Conservation (phyloP, 2,113 vertebrate genomes). For the Cnemophilus loriae region DNA sequence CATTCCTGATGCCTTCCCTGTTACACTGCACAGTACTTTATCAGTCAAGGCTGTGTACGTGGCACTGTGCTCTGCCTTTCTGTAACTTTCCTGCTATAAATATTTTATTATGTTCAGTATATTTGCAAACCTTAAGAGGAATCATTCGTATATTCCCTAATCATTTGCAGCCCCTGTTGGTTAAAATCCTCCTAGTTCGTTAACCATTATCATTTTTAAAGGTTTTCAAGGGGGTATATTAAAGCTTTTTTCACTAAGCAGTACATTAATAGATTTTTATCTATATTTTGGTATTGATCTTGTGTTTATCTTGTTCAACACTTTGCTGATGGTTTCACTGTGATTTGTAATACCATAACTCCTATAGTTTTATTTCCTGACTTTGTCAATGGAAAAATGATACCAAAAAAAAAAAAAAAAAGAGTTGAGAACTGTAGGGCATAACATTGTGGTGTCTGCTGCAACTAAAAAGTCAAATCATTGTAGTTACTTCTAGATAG, state of each 20-base stretch:
- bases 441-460: neutral
- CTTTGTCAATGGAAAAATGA: neutral
- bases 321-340: neutral
- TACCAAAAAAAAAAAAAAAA: neutral
- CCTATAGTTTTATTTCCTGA: neutral
- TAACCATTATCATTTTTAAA: neutral
- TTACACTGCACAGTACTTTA: neutral
- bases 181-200: neutral
- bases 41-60: neutral
- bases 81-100: neutral
- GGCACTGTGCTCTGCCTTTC: neutral
- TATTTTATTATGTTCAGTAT: neutral
- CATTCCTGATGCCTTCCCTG: neutral
- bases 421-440: neutral
- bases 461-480: neutral
- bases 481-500: neutral
- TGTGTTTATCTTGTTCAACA: neutral
- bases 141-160: neutral
- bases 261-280: neutral
- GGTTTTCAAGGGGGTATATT: neutral
- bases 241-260: neutral
- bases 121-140: neutral
- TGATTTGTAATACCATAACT: neutral
- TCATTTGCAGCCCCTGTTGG: neutral
- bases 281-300: neutral